Evolutionary conservation across 2,797 vertebrate species (phyloP), one percentile per base, ranked within the genome.

Genomic region (Sebastes steindachneri): DNA sequence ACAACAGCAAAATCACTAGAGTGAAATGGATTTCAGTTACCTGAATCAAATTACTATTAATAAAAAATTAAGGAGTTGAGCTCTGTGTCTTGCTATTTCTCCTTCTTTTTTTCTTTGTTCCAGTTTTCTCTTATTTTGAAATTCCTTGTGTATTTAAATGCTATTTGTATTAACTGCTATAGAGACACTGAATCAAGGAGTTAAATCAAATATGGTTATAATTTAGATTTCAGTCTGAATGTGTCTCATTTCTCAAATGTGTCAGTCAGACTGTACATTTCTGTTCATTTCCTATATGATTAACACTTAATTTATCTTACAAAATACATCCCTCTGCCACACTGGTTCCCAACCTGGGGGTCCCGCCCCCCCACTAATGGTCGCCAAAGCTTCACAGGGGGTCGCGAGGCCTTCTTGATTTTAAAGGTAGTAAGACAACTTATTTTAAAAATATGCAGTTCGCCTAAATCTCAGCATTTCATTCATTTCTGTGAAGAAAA

Each of bases 21-120:
- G 69, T 29, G 19, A 78, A 92, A 82, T 80, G 68, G 82, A 86
- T 90, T 88, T 86, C 69, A 73, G 69, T 84, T 81, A 72, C 71
- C 23, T 67, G 70, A 84, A 87, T 88, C 76, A 85, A 85, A 88
- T 90, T 69, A 73, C 10, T 75, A 60, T 68, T 80, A 53, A 86
- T 86, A 82, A 10, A 92, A 88, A 73, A 85, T 82, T 69, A 81
- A 84, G 35, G 37, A 64, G 57, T 19, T 15, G 14, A 86, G 21
- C 26, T n/a, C 19, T 0, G 7, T 63, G 33, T 67, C 68, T 55
- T 28, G 26, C 71, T 70, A 9, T 53, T 35, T 73, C 54, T 57
- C 1, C 25, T 58, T 12, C 0, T 12, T 65, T 57, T 57, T 48
- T 63, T 41, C 21, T 80, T 77, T 80, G 28, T 57, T 29, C 7